Evolutionary conservation across 2,113 vertebrate species (phyloP).

Genomic region (Gambusia affinis): DNA sequence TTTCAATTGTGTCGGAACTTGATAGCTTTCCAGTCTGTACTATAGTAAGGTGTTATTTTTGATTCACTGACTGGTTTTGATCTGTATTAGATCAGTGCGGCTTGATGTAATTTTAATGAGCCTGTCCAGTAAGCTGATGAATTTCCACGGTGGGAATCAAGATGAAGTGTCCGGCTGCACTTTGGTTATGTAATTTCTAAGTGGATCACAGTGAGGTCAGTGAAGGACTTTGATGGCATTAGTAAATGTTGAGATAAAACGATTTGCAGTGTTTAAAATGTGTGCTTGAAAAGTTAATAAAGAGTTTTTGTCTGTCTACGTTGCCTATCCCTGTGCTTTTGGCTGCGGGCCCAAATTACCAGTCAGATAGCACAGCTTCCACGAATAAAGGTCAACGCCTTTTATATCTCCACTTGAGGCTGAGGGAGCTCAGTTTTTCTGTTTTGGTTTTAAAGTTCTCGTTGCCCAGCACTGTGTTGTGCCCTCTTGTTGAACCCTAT

Average conservation of each 20-base stretch:
- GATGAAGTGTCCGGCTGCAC: not conserved
- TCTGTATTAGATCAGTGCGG: not conserved
- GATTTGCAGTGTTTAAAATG: not conserved
- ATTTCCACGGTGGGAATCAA: not conserved
- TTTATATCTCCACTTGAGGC: conserved; percentile 23
- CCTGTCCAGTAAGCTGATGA: not conserved
- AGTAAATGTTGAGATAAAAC: not conserved
- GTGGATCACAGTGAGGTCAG: not conserved
- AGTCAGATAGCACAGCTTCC: conserved; percentile 41
- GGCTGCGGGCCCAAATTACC: conserved; percentile 52
- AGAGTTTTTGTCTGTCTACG: conserved; percentile 24
- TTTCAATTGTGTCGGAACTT: not conserved
- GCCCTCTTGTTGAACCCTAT: not conserved
- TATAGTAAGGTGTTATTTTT: not conserved
- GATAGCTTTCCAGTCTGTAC: not conserved
- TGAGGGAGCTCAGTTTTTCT: not conserved
- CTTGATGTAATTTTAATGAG: too few species aligned
- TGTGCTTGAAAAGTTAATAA: conserved; percentile 25
- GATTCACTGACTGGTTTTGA: not conserved
- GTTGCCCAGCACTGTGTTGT: not conserved
- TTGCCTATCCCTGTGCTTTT: conserved; percentile 21
- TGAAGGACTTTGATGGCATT: not conserved
- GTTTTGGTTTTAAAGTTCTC: not conserved
- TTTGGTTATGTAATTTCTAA: not conserved
- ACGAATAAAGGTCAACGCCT: conserved; percentile 47